These are phyloP conservation scores for Peucedramus taeniatus DNA, from an alignment of 2,113 vertebrate genomes.

Conservation along the genomic window DNA sequence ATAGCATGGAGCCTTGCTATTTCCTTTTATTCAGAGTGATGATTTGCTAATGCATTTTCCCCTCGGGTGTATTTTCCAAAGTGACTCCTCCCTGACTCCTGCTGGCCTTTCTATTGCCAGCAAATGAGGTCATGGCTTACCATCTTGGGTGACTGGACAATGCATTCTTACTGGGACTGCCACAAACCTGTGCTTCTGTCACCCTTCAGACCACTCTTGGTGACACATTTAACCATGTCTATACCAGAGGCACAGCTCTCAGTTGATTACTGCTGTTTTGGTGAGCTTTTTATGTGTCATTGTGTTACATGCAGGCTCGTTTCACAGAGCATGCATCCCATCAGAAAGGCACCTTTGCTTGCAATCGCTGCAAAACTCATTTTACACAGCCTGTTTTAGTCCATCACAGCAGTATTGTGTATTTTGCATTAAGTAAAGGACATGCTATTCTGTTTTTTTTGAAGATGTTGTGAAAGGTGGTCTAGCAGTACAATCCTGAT, in stretches of 20 bases:
- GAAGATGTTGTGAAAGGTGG: neutral
- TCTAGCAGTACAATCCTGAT: neutral
- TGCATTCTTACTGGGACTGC: neutral
- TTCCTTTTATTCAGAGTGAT: neutral
- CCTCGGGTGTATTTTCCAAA: neutral
- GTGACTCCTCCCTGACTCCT: neutral
- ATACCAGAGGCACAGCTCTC: neutral
- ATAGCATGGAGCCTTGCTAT: neutral
- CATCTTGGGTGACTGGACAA: neutral
- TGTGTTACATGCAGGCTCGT: neutral
- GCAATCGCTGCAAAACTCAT: neutral
- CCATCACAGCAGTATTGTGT: neutral
- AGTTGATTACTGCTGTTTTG: neutral
- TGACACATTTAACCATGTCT: neutral
- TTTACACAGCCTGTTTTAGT: neutral
- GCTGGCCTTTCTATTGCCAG: neutral
- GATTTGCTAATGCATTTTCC: neutral
- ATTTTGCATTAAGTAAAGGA: conserved; percentile 7
- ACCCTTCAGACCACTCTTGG: neutral
- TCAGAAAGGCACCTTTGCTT: conserved; percentile 6
- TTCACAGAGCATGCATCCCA: neutral
- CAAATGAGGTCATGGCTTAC: neutral
- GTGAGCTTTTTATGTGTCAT: neutral
- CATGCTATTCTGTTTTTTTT: conserved; percentile 1
- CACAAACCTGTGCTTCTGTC: neutral